These are phyloP conservation scores for Ficedula albicollis DNA, from an alignment of 2,797 vertebrate genomes.

Conservation along the genomic window DNA sequence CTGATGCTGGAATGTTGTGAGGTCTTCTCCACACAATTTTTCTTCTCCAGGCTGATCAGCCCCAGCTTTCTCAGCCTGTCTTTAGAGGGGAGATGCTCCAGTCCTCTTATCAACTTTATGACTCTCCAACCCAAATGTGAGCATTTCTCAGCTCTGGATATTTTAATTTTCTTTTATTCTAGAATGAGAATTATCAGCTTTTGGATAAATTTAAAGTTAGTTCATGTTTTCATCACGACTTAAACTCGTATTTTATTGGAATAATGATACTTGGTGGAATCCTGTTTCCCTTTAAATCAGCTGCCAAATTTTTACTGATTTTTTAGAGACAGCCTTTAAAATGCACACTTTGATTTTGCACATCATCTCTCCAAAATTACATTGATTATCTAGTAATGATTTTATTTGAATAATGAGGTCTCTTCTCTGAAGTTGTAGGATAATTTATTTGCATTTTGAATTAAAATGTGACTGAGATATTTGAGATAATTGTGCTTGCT, in stretches of 20 bases:
- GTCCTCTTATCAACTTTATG: background rate
- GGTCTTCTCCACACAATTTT: background rate
- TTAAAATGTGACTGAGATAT: constrained; percentile 14
- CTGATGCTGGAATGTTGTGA: background rate
- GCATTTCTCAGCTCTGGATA: background rate
- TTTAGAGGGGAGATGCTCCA: background rate
- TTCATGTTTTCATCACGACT: background rate
- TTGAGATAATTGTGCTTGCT: constrained; percentile 9
- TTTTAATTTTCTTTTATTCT: background rate
- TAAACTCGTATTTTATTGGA: background rate
- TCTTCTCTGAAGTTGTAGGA: background rate
- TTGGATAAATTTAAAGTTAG: background rate
- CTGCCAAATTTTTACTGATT: background rate
- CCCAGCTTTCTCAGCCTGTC: background rate
- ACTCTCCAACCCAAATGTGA: background rate
- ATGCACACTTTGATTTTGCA: background rate
- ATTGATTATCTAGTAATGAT: background rate
- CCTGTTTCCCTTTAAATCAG: background rate
- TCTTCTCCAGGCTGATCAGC: background rate
- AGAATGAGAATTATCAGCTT: background rate
- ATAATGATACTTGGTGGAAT: background rate
- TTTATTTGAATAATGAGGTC: constrained; percentile 29
- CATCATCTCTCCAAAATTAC: background rate
- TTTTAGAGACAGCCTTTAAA: background rate
- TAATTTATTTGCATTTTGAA: constrained; percentile 49